Evolutionary conservation across 2,888 invertebrate genomes (phyloP).

Genomic region (Ophion ventricosus): DNA sequence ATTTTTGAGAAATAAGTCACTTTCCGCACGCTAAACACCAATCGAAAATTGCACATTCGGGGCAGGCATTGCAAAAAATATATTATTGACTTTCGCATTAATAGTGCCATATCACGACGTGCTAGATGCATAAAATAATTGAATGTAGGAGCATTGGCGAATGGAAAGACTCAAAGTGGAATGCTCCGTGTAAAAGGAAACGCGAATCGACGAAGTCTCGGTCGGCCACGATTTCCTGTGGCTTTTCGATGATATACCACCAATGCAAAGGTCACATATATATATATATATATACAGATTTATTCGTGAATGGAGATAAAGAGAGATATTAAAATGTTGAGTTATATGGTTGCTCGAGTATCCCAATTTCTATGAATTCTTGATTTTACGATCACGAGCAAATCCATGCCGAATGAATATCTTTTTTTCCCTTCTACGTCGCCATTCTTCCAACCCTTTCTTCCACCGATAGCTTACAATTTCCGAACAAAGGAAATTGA

Average conservation of each 20-base stretch:
- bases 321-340: conserved; percentile 57
- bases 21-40: too few relatives aligned
- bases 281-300: conserved; percentile 21
- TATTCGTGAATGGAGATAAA: conserved; percentile 31
- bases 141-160: neutral
- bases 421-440: conserved; percentile 1
- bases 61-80: too few relatives aligned
- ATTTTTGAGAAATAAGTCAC: too few relatives aligned
- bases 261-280: conserved; percentile 1
- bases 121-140: neutral
- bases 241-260: conserved; percentile 25
- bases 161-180: neutral
- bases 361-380: conserved; percentile 60
- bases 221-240: conserved; percentile 38
- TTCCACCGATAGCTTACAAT: neutral
- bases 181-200: neutral
- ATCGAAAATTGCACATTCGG: too few relatives aligned
- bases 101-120: neutral
- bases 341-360: conserved; percentile 46
- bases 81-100: neutral
- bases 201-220: conserved; percentile 7
- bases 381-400: conserved; percentile 50
- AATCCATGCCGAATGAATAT: conserved; percentile 50
- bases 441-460: neutral
- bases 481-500: neutral